Evolutionary conservation across 2,888 invertebrate species (phyloP), one percentile per base, ranked within the genome.

Genomic region (Malachius bipustulatus): DNA sequence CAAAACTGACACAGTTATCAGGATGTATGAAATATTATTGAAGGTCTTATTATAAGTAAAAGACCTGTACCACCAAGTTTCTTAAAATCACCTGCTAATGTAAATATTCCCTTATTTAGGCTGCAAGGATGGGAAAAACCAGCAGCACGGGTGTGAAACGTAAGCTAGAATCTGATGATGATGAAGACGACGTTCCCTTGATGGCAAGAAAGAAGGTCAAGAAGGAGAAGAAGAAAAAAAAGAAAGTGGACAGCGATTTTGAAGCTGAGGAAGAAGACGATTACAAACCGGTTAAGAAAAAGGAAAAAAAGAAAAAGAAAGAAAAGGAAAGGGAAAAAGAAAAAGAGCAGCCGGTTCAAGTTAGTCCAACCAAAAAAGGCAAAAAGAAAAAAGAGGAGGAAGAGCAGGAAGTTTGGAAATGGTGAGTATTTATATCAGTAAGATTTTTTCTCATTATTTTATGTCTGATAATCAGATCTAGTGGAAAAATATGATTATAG

Each of bases 401-500:
- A 44, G 75, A 77, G 47, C 75, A 71, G 50, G 84, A 88, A 65
- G 88, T 89, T 37, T 89, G 89, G 89, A 83, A 87, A 72, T 89
- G 89, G 89, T 88, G 65, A 70, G 71, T 61, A n/a, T n/a, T 36
- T 35, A 28, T 19, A 38, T n/a, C n/a, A n/a, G n/a, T n/a, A n/a
- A n/a, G n/a, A n/a, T n/a, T n/a, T n/a, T n/a, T n/a, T n/a, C n/a
- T n/a, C n/a, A n/a, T n/a, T n/a, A n/a, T n/a, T n/a, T n/a, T n/a
- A n/a, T n/a, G n/a, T n/a, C n/a, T n/a, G n/a, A n/a, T n/a, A n/a
- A n/a, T n/a, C n/a, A n/a, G n/a, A n/a, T n/a, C n/a, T n/a, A n/a
- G n/a, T n/a, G n/a, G n/a, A n/a, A n/a, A n/a, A n/a, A n/a, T n/a
- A n/a, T n/a, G n/a, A n/a, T n/a, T n/a, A n/a, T n/a, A n/a, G n/a